Percentiles rank a stretch among this genome's conserved stretches.
phyloP scores from a whole-genome alignment of 1,140 invertebrate genomes.

The Amyelois transitella region DNA sequence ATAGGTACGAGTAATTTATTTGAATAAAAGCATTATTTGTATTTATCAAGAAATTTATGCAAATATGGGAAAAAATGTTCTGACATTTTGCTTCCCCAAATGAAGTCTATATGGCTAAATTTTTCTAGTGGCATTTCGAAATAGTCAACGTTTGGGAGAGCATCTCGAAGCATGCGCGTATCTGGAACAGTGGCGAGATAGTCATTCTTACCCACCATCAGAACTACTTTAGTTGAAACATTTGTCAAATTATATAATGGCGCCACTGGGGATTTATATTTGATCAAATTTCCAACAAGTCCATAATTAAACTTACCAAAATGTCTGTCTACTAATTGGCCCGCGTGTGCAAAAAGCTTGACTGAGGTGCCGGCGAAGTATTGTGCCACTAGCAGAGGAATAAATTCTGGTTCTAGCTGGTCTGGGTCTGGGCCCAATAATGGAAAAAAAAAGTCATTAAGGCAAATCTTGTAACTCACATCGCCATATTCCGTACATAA shows the following conservation, averaged over 20 bases:
- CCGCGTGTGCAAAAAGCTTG: constrained; percentile 79
- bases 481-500: not conserved
- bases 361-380: constrained; percentile 72
- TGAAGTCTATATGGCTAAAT: constrained; percentile 4
- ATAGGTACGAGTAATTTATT: too few species aligned
- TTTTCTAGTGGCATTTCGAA: not conserved
- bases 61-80: not conserved
- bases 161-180: constrained; percentile 32
- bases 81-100: constrained; percentile 30
- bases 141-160: not conserved
- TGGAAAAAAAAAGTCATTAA: not conserved
- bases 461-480: not conserved
- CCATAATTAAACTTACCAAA: constrained; percentile 69
- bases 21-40: too few species aligned
- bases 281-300: constrained; percentile 51
- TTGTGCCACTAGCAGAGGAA: constrained; percentile 32
- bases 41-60: too few species aligned
- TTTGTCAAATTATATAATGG: constrained; percentile 75
- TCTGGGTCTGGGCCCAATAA: constrained; percentile 17
- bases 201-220: constrained; percentile 77
- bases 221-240: constrained; percentile 74
- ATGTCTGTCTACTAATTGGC: constrained; percentile 76
- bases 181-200: constrained; percentile 73
- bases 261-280: constrained; percentile 70
- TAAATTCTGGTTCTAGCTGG: constrained; percentile 10